Conservation (phyloP, 2,113 vertebrate genomes). For the Sander lucioperca region DNA sequence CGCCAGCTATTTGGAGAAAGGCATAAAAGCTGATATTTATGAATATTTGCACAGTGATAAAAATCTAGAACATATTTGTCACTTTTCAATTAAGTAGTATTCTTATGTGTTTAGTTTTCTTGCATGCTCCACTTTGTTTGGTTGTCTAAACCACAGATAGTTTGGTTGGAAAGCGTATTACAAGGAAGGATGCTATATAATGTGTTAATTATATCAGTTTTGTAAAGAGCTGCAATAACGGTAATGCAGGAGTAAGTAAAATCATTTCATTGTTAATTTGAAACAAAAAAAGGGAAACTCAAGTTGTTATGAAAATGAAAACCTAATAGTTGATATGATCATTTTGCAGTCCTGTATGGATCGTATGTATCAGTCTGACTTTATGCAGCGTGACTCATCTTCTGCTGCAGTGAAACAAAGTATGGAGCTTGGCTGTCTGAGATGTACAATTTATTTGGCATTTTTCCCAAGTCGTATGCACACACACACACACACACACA, state of each 20-base stretch:
- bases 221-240: not conserved
- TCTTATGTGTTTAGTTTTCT: not conserved
- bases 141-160: not conserved
- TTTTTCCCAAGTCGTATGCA: slow-evolving; percentile 70
- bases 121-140: not conserved
- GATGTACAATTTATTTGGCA: slow-evolving; percentile 81
- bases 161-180: not conserved
- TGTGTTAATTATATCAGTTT: not conserved
- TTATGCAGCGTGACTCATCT: slow-evolving; percentile 78
- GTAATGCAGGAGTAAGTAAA: not conserved
- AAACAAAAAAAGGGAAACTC: not conserved
- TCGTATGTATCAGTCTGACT: slow-evolving; percentile 45
- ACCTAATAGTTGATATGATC: not conserved
- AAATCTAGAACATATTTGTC: not conserved
- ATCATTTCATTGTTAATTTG: not conserved
- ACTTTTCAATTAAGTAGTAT: too few relatives aligned
- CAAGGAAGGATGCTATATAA: not conserved
- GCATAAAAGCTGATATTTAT: not conserved
- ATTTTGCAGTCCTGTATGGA: slow-evolving; percentile 20
- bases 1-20: not conserved
- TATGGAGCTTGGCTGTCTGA: slow-evolving; percentile 75
- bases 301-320: not conserved
- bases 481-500: not conserved
- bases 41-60: not conserved
- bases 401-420: slow-evolving; percentile 74